These are phyloP conservation scores for Heterotis niloticus DNA, from an alignment of 2,113 vertebrate species.

Conservation along the genomic window DNA sequence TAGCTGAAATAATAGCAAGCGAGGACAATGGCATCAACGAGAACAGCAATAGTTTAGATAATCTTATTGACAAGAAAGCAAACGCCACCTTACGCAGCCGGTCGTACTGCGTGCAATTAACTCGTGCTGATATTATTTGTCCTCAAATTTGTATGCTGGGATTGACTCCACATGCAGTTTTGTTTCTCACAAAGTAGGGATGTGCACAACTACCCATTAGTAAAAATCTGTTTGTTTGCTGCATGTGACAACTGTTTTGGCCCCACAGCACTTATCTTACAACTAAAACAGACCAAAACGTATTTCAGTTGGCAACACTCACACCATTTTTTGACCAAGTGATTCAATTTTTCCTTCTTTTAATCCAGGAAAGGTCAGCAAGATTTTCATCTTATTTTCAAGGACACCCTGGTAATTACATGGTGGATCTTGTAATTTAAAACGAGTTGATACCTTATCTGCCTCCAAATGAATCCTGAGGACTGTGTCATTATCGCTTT, in stretches of 20 bases:
- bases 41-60: neutral
- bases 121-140: conserved; percentile 2
- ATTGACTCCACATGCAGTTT: neutral
- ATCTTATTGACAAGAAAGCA: neutral
- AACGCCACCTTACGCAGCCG: neutral
- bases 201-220: neutral
- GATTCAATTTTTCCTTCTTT: conserved; percentile 25
- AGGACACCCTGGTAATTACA: conserved; percentile 35
- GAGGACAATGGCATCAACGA: neutral
- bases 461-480: conserved; percentile 32
- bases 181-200: neutral
- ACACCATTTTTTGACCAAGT: conserved; percentile 12
- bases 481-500: conserved; percentile 33
- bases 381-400: conserved; percentile 29
- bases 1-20: neutral
- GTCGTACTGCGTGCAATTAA: conserved; percentile 3
- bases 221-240: neutral
- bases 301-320: neutral
- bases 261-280: neutral
- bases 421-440: conserved; percentile 29
- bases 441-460: conserved; percentile 28
- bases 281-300: neutral
- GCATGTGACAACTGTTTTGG: neutral
- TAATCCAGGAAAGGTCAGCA: conserved; percentile 24
- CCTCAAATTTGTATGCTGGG: neutral